phyloP scores from a whole-genome alignment of 2,888 invertebrate genomes.

The Aspidapion aeneum region DNA sequence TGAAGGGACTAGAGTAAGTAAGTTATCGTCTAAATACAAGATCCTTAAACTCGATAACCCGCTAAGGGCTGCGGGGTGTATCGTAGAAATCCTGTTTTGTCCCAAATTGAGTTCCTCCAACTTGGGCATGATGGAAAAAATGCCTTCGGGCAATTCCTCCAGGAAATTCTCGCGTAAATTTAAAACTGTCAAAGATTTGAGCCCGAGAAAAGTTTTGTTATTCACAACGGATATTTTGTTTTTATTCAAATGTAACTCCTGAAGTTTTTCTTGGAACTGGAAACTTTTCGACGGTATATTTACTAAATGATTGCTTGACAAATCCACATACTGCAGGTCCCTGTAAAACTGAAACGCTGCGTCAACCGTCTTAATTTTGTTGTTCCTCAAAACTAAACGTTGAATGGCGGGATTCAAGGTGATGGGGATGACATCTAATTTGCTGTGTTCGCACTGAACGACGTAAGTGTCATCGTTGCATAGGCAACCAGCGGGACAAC shows the following conservation, averaged over 20 bases:
- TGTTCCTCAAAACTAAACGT: slow-evolving; percentile 77
- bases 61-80: slow-evolving; percentile 74
- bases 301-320: slow-evolving; percentile 80
- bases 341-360: slow-evolving; percentile 87
- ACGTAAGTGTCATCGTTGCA: slow-evolving; percentile 89
- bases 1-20: slow-evolving; percentile 73
- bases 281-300: slow-evolving; percentile 79
- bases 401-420: slow-evolving; percentile 89
- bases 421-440: slow-evolving; percentile 85
- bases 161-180: slow-evolving; percentile 80
- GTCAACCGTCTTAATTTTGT: slow-evolving; percentile 84
- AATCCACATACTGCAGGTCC: slow-evolving; percentile 79
- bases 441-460: slow-evolving; percentile 81
- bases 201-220: slow-evolving; percentile 75
- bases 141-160: slow-evolving; percentile 70
- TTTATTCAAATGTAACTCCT: slow-evolving; percentile 78
- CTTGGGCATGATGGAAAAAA: slow-evolving; percentile 70
- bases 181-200: slow-evolving; percentile 73
- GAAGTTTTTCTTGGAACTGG: slow-evolving; percentile 73
- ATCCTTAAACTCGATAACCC: slow-evolving; percentile 74
- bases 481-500: slow-evolving; percentile 82
- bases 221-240: slow-evolving; percentile 80
- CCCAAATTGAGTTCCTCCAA: slow-evolving; percentile 84
- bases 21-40: slow-evolving; percentile 81
- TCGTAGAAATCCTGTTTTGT: slow-evolving; percentile 77